A percentile compares a stretch with the other conserved stretches of the same genome.
phyloP scores from a whole-genome alignment of 1,140 invertebrate species.

The Xylocopa sonorina region DNA sequence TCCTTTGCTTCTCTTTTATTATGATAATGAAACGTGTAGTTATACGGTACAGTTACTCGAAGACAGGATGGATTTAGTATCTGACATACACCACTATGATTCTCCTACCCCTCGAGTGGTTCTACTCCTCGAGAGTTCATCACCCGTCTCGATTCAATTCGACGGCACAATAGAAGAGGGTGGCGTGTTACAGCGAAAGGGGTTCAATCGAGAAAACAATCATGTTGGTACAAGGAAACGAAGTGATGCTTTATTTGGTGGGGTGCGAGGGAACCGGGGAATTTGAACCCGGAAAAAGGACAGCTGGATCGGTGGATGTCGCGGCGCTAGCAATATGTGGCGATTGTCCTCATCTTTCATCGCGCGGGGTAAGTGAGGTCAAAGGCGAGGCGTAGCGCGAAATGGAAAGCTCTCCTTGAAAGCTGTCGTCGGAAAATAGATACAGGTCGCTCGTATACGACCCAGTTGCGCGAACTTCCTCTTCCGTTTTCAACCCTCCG shows the following conservation, averaged over 20 bases:
- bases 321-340: conserved; percentile 50
- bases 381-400: conserved; percentile 24
- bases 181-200: not conserved
- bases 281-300: not conserved
- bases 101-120: not conserved
- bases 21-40: too few species aligned
- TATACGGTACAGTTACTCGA: too few species aligned
- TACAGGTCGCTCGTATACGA: conserved; percentile 35
- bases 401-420: conserved; percentile 55
- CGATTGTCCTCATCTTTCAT: conserved; percentile 65
- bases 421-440: conserved; percentile 54
- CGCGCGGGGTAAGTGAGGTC: conserved; percentile 23
- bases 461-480: conserved; percentile 33
- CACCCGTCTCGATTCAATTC: conserved; percentile 12
- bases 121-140: not conserved
- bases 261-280: not conserved
- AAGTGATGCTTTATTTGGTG: conserved; percentile 23
- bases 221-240: conserved; percentile 31
- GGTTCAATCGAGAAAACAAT: not conserved
- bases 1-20: not conserved
- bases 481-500: not conserved
- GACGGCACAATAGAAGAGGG: conserved; percentile 2
- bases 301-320: conserved; percentile 15
- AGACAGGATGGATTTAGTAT: too few species aligned
- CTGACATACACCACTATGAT: too few species aligned